These are phyloP conservation scores for Neria commutata DNA, from an alignment of 2,888 invertebrate genomes.

Conservation along the genomic window DNA sequence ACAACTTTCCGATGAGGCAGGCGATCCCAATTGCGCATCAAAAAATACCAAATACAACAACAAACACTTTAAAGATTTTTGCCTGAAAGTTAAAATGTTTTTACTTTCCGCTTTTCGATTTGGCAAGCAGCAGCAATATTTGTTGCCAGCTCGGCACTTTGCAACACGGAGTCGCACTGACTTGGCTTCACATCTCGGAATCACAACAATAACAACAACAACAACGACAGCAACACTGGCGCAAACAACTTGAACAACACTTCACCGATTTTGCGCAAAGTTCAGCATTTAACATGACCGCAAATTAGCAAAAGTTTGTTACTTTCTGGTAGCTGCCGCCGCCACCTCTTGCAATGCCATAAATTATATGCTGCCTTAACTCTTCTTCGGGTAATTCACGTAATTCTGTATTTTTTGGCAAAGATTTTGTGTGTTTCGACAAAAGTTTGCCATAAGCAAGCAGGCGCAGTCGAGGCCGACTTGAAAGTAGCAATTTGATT, in stretches of 20 bases:
- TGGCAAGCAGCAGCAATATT: conserved; percentile 53
- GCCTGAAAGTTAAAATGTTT: too few relatives aligned
- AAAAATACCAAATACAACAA: too few relatives aligned
- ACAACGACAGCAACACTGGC: conserved; percentile 34
- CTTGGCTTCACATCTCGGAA: conserved; percentile 46
- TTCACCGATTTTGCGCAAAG: conserved; percentile 54
- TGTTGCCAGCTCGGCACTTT: conserved; percentile 54
- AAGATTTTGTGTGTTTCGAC: background rate
- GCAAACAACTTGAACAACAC: conserved; percentile 22
- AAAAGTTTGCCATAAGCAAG: background rate
- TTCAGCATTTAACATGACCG: conserved; percentile 58
- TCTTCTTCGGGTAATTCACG: too few relatives aligned
- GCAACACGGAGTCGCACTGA: conserved; percentile 36
- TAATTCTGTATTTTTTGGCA: background rate
- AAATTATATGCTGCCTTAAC: conserved; percentile 36
- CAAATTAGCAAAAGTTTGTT: conserved; percentile 63
- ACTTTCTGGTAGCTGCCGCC: too few relatives aligned
- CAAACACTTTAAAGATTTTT: too few relatives aligned
- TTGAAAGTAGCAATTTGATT: background rate
- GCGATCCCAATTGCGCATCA: too few relatives aligned
- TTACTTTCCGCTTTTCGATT: conserved; percentile 37
- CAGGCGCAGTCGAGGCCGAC: background rate
- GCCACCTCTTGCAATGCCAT: conserved; percentile 25
- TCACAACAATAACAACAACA: conserved; percentile 18
- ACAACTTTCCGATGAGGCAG: too few relatives aligned